Percentiles rank a stretch among this genome's conserved stretches.
Conservation (phyloP, 2,113 vertebrate genomes). For the Lasiurus borealis region DNA sequence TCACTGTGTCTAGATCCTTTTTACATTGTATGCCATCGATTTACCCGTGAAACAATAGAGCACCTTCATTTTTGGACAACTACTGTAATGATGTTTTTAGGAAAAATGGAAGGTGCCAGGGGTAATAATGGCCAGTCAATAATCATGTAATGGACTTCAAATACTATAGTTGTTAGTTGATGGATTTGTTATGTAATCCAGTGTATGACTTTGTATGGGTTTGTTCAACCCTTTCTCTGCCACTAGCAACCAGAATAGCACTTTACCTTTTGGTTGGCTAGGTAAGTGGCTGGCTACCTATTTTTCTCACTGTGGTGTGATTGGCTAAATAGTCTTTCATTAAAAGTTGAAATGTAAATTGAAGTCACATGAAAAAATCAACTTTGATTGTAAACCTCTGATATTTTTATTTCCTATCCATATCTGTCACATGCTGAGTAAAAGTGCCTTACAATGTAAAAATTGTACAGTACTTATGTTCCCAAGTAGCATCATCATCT, state of each 20-base stretch:
- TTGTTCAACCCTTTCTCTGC: conserved; percentile 83
- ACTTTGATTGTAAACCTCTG: conserved; percentile 79
- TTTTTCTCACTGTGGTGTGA: conserved; percentile 85
- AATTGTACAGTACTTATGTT: conserved; percentile 90
- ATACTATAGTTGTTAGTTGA: conserved; percentile 78
- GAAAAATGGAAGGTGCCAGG: conserved; percentile 83
- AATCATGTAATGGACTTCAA: conserved; percentile 81
- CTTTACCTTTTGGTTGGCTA: conserved; percentile 86
- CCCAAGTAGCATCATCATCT: conserved; percentile 88
- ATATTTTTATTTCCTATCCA: conserved; percentile 83
- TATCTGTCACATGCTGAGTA: conserved; percentile 87
- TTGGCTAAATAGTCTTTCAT: conserved; percentile 78
- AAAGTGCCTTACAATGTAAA: conserved; percentile 91
- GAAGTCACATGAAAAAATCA: conserved; percentile 81
- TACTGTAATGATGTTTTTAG: conserved; percentile 84
- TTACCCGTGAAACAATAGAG: conserved; percentile 82
- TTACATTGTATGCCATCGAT: conserved; percentile 83
- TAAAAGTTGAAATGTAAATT: conserved; percentile 79
- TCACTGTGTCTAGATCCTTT: conserved; percentile 83
- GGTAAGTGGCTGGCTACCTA: conserved; percentile 84
- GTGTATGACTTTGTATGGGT: conserved; percentile 72
- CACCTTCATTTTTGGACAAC: conserved; percentile 86
- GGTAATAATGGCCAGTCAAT: conserved; percentile 85
- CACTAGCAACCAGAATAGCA: conserved; percentile 84
- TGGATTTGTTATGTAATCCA: conserved; percentile 78